A percentile compares a stretch with the other conserved stretches of the same genome.
phyloP scores from a whole-genome alignment of 2,113 vertebrate species.

The Daphoenositta chrysoptera region DNA sequence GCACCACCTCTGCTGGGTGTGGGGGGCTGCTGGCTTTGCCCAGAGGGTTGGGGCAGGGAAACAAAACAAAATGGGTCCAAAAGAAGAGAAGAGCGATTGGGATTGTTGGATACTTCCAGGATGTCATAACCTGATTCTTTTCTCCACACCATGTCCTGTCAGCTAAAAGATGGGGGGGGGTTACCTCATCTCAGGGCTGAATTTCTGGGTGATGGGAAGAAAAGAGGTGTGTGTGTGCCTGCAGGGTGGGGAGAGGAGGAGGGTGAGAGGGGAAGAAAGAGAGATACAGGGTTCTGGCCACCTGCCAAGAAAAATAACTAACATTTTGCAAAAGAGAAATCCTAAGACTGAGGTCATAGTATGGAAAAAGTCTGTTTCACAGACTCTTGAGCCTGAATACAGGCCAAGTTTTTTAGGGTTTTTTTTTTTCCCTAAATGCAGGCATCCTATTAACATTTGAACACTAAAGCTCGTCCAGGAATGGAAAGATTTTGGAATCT shows the following conservation, averaged over 20 bases:
- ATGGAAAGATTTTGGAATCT: constrained; percentile 68
- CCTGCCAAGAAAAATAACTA: constrained; percentile 72
- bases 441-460: constrained; percentile 66
- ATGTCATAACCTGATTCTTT: not conserved
- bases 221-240: not conserved
- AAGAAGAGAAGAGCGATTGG: not conserved
- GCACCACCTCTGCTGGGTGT: not conserved
- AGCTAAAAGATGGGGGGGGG: not conserved
- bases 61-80: not conserved
- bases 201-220: not conserved
- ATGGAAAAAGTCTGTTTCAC: constrained; percentile 76
- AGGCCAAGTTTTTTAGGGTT: constrained; percentile 21
- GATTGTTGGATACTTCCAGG: not conserved
- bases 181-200: not conserved
- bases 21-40: not conserved
- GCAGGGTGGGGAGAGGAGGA: not conserved
- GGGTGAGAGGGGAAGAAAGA: not conserved
- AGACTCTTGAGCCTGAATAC: constrained; percentile 67
- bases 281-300: constrained; percentile 54
- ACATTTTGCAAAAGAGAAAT: constrained; percentile 66
- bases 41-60: not conserved
- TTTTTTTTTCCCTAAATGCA: not conserved
- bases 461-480: constrained; percentile 60
- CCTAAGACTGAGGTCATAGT: constrained; percentile 72
- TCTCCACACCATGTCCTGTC: not conserved